Percentiles rank a stretch among this genome's conserved stretches.
These are phyloP conservation scores for Stomatorhinus walkeri DNA, from an alignment of 2,797 vertebrate genomes.

Conservation along the genomic window DNA sequence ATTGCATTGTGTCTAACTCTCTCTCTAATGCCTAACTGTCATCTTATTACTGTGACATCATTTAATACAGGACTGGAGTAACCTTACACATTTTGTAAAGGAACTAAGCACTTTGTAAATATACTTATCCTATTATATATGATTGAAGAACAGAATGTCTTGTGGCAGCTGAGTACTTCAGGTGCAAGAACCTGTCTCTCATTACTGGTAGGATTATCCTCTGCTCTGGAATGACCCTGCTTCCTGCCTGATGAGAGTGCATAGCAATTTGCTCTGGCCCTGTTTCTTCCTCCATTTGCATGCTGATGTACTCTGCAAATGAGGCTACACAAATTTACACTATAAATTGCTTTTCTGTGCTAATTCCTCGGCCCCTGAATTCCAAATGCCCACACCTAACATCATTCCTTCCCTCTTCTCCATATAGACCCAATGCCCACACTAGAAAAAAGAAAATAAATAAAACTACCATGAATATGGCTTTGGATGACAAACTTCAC, in stretches of 20 bases:
- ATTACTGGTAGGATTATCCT: not conserved
- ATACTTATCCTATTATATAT: not conserved
- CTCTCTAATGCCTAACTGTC: not conserved
- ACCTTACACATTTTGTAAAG: not conserved
- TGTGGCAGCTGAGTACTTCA: not conserved
- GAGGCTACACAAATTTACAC: conserved; percentile 2
- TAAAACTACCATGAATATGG: not conserved
- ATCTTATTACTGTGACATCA: not conserved
- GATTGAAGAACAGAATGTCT: not conserved
- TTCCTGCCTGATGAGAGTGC: not conserved
- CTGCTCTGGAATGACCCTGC: not conserved
- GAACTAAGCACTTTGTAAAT: not conserved
- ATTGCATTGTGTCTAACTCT: not conserved
- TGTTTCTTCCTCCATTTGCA: not conserved
- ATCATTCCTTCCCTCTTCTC: not conserved
- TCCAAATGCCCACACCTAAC: not conserved
- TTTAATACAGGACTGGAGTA: not conserved
- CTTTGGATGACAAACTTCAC: not conserved
- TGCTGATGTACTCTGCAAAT: not conserved
- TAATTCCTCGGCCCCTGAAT: not conserved
- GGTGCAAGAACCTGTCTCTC: not conserved
- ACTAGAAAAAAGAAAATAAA: not conserved
- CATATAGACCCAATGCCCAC: not conserved
- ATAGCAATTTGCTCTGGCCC: not conserved
- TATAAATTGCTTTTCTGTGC: not conserved